Evolutionary conservation across 1,140 invertebrate genomes (phyloP), one percentile per base, ranked within the genome.

Genomic region (Zaprionus inermis): DNA sequence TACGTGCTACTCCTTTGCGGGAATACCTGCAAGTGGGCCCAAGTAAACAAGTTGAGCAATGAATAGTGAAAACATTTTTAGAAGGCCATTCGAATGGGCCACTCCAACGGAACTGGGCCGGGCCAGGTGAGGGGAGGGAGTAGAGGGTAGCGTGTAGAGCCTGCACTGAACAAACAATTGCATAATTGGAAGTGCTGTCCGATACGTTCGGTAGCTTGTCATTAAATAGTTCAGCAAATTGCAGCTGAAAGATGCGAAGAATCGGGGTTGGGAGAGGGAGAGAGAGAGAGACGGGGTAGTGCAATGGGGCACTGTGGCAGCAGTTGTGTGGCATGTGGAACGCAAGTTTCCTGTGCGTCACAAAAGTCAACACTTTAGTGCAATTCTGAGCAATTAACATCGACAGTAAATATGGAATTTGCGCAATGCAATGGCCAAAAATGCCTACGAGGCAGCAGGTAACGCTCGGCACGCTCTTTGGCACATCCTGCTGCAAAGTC

Each of bases 321-420:
- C 24, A 16, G n/a, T 16, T 51, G 20, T 32, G 66, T 81, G 61
- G 79, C 79, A 77, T 79, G 80, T 70, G 76, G 61, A 61, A 76
- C 36, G 32, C 60, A 57, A 70, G 78, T 72, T 82, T 88, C 83
- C 82, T 79, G 79, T 70, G 76, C 58, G 76, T 68, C 79, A 85
- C 67, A 82, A 79, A 79, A 86, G 82, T 86, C 82, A 86, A 86
- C 82, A 86, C 79, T 88, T 86, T 86, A 79, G 76, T 83, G 82
- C 82, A 86, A 88, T 88, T 88, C 75, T 41, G 52, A 82, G 83
- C 82, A 85, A 86, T 86, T 86, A 88, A 88, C 82, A 79, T 83
- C 88, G 82, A 77, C 82, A 86, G 82, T 86, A 86, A 86, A 86
- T 86, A 86, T 86, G 79, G 84, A 88, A 86, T 88, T 88, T 88